Evolutionary conservation across 2,888 invertebrate genomes (phyloP).

Genomic region (Desoria tigrina): DNA sequence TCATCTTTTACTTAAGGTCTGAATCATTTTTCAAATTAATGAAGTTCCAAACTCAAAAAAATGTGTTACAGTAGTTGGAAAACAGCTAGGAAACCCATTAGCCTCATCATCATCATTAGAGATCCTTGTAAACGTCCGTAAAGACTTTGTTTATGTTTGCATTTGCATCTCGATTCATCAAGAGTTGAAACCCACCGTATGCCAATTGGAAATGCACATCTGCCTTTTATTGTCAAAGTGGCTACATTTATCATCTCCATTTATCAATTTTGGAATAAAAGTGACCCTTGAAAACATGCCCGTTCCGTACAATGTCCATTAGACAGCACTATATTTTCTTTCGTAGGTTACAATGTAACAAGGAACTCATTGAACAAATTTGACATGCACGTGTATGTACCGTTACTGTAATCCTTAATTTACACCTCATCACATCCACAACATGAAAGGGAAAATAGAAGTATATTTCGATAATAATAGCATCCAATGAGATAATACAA

Average conservation of each 20-base stretch:
- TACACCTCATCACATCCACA: constrained; percentile 4
- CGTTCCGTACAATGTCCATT: not conserved
- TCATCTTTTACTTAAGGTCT: not conserved
- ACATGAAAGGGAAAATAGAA: constrained; percentile 18
- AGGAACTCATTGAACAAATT: not conserved
- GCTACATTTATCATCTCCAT: constrained; percentile 1
- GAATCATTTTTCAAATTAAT: no score
- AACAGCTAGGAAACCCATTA: no score
- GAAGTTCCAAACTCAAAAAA: no score
- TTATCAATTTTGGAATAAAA: constrained; percentile 10
- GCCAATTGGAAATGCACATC: constrained; percentile 5
- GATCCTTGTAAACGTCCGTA: not conserved
- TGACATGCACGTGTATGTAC: constrained; percentile 12
- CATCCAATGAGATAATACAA: not conserved
- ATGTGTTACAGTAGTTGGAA: no score
- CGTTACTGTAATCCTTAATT: constrained; percentile 12
- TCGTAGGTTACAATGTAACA: constrained; percentile 1
- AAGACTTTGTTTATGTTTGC: no score
- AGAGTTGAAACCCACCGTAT: constrained; percentile 1
- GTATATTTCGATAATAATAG: not conserved
- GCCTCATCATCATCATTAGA: not conserved
- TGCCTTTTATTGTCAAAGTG: not conserved
- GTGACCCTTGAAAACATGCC: constrained; percentile 3
- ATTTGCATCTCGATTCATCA: constrained; percentile 1
- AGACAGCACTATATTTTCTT: not conserved